Conservation (phyloP, 2,113 vertebrate genomes). For the Oenanthe oenanthe region DNA sequence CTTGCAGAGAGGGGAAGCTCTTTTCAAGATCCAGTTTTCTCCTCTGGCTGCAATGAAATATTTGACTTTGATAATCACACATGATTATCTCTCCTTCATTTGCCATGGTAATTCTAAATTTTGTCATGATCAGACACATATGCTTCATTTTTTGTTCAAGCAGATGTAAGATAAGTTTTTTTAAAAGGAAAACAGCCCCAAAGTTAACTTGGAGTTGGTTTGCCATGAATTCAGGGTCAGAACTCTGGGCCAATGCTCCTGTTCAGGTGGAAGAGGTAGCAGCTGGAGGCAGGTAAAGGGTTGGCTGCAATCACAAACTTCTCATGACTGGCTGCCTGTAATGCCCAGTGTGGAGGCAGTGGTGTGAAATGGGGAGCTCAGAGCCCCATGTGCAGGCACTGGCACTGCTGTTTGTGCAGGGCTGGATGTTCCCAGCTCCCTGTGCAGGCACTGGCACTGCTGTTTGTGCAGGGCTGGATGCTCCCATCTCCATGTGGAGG, state of each 20-base stretch:
- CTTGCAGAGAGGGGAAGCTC: background rate
- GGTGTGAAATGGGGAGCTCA: fast-evolving
- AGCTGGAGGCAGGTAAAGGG: background rate
- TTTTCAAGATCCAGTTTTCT: background rate
- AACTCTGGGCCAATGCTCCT: background rate
- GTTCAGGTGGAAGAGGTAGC: background rate
- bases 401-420: fast-evolving
- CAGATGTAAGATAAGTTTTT: background rate
- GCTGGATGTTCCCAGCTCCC: background rate
- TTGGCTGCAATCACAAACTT: background rate
- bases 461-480: background rate
- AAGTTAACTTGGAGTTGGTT: background rate
- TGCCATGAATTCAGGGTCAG: background rate
- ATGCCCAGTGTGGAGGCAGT: background rate
- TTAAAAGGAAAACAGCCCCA: background rate
- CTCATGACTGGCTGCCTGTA: fast-evolving
- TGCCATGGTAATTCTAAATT: background rate
- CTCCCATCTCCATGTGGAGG: background rate
- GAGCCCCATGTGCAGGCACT: background rate
- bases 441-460: fast-evolving
- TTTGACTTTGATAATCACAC: background rate
- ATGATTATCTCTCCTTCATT: background rate
- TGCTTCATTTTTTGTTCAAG: background rate
- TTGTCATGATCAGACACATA: background rate
- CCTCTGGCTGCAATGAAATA: background rate